Percentiles rank a stretch among this genome's conserved stretches.
Conservation (phyloP, 2,113 vertebrate genomes). For the Mesoclemmys tuberculata region DNA sequence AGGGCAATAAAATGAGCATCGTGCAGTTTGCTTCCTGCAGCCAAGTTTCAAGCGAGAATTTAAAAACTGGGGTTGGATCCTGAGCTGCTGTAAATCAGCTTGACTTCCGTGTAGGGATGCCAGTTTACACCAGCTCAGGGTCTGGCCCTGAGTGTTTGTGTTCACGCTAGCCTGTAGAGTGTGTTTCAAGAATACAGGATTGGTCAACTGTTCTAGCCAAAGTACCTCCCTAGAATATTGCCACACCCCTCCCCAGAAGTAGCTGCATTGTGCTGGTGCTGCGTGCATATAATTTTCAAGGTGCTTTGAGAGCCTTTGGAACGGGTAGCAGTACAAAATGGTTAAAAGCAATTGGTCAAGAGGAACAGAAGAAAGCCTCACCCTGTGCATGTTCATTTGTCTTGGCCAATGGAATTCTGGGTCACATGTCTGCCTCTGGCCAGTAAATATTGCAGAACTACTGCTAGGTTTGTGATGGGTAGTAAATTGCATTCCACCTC, state of each 20-base stretch:
- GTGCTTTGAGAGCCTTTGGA: background rate
- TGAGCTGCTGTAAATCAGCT: slow-evolving; percentile 34
- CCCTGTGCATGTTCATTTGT: slow-evolving; percentile 63
- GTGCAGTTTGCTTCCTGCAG: slow-evolving; percentile 21
- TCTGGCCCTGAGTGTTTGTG: slow-evolving; percentile 45
- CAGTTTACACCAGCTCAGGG: slow-evolving; percentile 42
- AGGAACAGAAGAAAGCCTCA: slow-evolving; percentile 15
- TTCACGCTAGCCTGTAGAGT: slow-evolving; percentile 57
- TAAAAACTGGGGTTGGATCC: background rate
- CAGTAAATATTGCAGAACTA: slow-evolving; percentile 80
- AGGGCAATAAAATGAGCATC: slow-evolving; percentile 43
- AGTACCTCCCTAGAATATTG: background rate
- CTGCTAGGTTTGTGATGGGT: slow-evolving; percentile 69
- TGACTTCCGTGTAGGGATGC: background rate
- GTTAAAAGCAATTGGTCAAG: background rate
- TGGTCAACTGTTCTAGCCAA: slow-evolving; percentile 63
- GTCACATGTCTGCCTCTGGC: slow-evolving; percentile 75
- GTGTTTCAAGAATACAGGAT: slow-evolving; percentile 56
- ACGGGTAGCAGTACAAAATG: background rate
- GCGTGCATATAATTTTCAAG: background rate
- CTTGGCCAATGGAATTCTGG: slow-evolving; percentile 69
- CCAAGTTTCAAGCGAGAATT: background rate
- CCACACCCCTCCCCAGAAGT: background rate
- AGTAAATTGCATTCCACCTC: slow-evolving; percentile 79
- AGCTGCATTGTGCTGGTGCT: background rate